phyloP scores from a whole-genome alignment of 2,113 vertebrate genomes.

The Zapornia atra region DNA sequence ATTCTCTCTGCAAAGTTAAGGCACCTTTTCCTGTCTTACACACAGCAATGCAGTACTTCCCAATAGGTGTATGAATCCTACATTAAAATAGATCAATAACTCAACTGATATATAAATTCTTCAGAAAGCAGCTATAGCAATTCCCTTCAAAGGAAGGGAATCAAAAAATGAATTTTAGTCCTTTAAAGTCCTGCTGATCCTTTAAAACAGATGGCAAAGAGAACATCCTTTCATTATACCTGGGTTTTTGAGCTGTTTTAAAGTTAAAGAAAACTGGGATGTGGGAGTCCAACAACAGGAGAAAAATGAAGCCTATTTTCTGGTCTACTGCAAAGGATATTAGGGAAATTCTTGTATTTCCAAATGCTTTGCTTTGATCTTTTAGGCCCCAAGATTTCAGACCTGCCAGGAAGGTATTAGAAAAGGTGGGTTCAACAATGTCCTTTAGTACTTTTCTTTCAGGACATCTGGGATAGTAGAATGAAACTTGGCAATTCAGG shows the following conservation, averaged over 20 bases:
- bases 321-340: constrained; percentile 8
- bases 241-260: constrained; percentile 15
- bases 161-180: constrained; percentile 56
- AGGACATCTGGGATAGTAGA: neutral
- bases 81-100: constrained; percentile 64
- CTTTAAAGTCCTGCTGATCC: constrained; percentile 57
- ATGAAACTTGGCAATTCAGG: neutral
- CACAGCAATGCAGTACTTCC: neutral
- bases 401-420: neutral
- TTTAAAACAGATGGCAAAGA: constrained; percentile 46
- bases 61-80: constrained; percentile 34
- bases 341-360: constrained; percentile 44
- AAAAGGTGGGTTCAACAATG: neutral
- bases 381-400: constrained; percentile 15
- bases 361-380: constrained; percentile 47
- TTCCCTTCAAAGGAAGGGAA: constrained; percentile 54
- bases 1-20: neutral
- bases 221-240: constrained; percentile 60
- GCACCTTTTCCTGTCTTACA: neutral
- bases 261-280: constrained; percentile 47
- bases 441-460: constrained; percentile 1
- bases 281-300: constrained; percentile 30
- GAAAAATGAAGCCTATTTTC: constrained; percentile 50
- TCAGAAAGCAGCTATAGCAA: constrained; percentile 44
- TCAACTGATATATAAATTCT: constrained; percentile 31